Evolutionary conservation across 92 coral and sea anemone genomes (phyloP).

Genomic region (Porites rus): DNA sequence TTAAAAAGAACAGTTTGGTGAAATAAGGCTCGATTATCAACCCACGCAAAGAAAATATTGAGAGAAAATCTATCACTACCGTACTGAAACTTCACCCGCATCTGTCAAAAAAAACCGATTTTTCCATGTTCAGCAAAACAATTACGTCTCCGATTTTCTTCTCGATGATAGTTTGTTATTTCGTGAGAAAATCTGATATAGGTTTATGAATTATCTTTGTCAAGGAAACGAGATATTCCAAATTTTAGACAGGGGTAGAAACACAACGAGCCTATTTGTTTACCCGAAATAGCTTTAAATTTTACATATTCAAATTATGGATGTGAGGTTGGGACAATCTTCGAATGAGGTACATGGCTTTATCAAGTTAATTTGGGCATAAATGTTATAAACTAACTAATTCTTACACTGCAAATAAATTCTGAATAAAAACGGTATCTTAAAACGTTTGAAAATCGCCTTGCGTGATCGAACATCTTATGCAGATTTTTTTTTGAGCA

Average conservation of each 20-base stretch:
- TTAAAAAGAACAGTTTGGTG: neutral
- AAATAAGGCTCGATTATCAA: neutral
- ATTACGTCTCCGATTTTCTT: neutral
- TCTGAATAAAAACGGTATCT: neutral
- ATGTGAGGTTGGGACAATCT: constrained; percentile 8
- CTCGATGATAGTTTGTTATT: constrained; percentile 40
- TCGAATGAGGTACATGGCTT: too few relatives aligned
- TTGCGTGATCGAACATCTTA: neutral
- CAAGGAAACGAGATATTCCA: constrained; percentile 7
- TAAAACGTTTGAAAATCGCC: neutral
- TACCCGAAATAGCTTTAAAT: constrained; percentile 10
- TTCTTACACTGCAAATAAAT: too few relatives aligned
- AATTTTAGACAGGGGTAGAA: constrained; percentile 61
- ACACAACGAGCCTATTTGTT: constrained; percentile 47
- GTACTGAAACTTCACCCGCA: neutral
- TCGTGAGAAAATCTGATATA: neutral
- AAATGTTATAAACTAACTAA: neutral
- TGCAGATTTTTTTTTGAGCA: neutral
- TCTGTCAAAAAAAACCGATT: constrained; percentile 14
- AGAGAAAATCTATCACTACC: neutral
- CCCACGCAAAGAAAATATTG: neutral
- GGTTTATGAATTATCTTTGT: neutral
- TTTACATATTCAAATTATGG: constrained; percentile 39
- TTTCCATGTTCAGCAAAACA: neutral
- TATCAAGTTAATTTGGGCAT: neutral